Conservation (phyloP, 2,797 vertebrate genomes). For the Notoglanidium macrostoma region DNA sequence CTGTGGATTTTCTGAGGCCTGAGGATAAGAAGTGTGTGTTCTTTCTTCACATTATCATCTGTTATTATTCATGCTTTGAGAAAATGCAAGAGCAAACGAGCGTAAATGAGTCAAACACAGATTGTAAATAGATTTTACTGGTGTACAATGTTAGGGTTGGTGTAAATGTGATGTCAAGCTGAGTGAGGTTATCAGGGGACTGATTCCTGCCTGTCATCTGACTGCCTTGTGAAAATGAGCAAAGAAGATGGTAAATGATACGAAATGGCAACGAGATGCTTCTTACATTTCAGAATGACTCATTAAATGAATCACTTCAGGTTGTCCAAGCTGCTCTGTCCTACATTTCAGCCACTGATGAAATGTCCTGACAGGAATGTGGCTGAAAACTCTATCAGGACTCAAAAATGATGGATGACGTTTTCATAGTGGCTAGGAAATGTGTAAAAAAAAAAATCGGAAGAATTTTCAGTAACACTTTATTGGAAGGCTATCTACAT, state of each 20-base stretch:
- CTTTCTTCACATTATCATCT: background rate
- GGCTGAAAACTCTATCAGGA: background rate
- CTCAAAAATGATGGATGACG: background rate
- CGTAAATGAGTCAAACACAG: background rate
- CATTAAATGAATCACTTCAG: background rate
- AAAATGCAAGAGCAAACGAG: conserved; percentile 1
- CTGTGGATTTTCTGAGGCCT: background rate
- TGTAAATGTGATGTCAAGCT: background rate
- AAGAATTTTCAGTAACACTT: conserved; percentile 29
- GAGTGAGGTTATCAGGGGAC: background rate
- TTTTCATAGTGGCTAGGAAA: background rate
- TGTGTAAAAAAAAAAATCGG: conserved; percentile 16
- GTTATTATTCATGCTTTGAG: background rate
- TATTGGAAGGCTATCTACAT: background rate
- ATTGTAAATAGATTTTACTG: conserved; percentile 7
- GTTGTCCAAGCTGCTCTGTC: background rate
- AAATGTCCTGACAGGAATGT: background rate
- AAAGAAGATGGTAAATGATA: background rate
- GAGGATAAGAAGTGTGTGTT: too few species aligned
- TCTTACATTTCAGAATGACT: conserved; percentile 5
- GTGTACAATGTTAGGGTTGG: background rate
- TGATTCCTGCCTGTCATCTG: background rate
- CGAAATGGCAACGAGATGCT: background rate
- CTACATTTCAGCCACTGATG: background rate
- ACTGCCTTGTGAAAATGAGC: background rate